phyloP scores from a whole-genome alignment of 1,140 invertebrate species.

The Brachionus koreanus region DNA sequence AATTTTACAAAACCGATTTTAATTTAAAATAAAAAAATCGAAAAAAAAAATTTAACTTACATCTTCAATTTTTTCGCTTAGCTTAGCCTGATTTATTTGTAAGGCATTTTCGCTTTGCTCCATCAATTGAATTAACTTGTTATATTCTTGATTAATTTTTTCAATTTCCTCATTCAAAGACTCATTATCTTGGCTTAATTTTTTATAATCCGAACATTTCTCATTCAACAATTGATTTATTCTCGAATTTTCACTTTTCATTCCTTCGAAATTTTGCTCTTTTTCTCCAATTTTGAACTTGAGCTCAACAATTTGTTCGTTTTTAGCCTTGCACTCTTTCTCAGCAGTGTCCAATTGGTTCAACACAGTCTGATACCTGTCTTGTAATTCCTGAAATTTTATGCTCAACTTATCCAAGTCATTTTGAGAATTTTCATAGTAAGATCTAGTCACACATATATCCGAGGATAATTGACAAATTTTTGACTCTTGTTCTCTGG shows the following conservation, averaged over 20 bases:
- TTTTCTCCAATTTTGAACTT: conserved; percentile 28
- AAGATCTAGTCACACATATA: background rate
- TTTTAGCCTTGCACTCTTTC: background rate
- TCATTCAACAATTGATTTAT: conserved; percentile 7
- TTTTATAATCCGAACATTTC: conserved; percentile 34
- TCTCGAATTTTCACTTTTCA: background rate
- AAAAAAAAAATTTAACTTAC: background rate
- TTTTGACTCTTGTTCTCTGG: conserved; percentile 20
- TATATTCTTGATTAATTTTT: conserved; percentile 35
- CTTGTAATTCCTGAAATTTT: background rate
- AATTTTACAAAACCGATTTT: no score
- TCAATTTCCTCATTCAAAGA: conserved; percentile 10
- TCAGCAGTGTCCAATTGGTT: background rate
- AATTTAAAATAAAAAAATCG: no score
- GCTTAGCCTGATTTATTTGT: background rate
- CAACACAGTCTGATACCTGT: background rate
- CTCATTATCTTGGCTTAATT: background rate
- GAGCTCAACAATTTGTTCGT: background rate
- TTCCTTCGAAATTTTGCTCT: background rate
- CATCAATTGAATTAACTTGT: conserved; percentile 5
- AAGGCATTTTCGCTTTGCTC: conserved; percentile 2
- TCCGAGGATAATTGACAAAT: conserved; percentile 20
- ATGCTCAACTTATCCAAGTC: background rate
- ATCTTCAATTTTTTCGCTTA: conserved; percentile 26
- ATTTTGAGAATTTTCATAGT: background rate